Evolutionary conservation across 92 coral and sea anemone genomes (phyloP).

Genomic region (Palythoa grandiflora): DNA sequence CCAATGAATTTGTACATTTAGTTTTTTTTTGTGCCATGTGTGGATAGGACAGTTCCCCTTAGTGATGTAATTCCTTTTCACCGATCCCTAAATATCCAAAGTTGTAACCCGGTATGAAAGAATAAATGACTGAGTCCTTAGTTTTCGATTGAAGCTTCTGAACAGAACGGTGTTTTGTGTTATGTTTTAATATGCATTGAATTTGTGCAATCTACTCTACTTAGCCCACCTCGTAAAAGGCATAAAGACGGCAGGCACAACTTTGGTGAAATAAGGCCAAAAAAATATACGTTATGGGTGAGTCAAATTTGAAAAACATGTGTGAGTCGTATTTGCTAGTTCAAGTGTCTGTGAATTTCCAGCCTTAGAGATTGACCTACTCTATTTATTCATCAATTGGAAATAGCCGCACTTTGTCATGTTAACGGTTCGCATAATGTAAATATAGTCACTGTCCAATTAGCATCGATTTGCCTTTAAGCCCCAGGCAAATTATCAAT

Average conservation of each 20-base stretch:
- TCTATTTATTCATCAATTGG: too few relatives aligned
- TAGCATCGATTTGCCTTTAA: too few relatives aligned
- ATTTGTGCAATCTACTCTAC: not conserved
- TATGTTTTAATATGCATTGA: not conserved
- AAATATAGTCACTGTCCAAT: too few relatives aligned
- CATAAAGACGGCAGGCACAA: conserved; percentile 22
- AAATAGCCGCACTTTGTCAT: too few relatives aligned
- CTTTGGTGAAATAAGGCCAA: not conserved
- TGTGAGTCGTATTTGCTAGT: not conserved
- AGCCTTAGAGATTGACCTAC: too few relatives aligned
- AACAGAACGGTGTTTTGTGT: not conserved
- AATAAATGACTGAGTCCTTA: not conserved
- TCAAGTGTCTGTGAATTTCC: not conserved
- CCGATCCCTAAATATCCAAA: too few relatives aligned
- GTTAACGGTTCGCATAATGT: too few relatives aligned
- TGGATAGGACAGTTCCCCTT: not conserved
- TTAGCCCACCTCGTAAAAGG: conserved; percentile 36
- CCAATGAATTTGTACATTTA: not conserved
- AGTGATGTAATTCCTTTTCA: not conserved
- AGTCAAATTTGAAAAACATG: not conserved
- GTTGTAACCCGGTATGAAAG: too few relatives aligned
- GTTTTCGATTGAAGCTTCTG: not conserved
- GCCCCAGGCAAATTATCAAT: too few relatives aligned
- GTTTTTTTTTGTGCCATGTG: not conserved
- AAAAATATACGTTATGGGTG: conserved; percentile 23